A percentile compares a stretch with the other conserved stretches of the same genome.
phyloP scores from a whole-genome alignment of 2,797 vertebrate genomes.

The Hephaestus fuliginosus region DNA sequence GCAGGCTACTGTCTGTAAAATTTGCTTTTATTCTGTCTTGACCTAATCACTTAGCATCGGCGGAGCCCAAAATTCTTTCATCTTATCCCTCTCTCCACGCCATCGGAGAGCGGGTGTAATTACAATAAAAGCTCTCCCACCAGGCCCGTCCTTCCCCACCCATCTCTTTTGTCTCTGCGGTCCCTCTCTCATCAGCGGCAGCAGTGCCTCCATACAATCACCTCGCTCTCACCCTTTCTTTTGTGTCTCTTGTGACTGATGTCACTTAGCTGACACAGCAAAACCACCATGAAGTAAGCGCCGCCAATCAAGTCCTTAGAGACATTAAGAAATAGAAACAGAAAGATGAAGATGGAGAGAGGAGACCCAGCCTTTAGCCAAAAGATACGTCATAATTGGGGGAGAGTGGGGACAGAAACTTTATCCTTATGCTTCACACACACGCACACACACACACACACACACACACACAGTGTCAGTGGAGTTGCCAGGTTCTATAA shows the following conservation, averaged over 20 bases:
- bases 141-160: constrained; percentile 41
- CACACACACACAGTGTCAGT: constrained; percentile 8
- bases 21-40: constrained; percentile 55
- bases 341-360: constrained; percentile 55
- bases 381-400: constrained; percentile 67
- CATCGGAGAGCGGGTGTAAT: constrained; percentile 71
- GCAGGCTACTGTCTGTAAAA: constrained; percentile 25
- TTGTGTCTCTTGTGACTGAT: constrained; percentile 71
- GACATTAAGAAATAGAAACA: constrained; percentile 57
- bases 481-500: constrained; percentile 59
- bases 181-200: constrained; percentile 24
- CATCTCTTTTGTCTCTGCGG: constrained; percentile 51
- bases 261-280: constrained; percentile 85
- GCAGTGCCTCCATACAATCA: constrained; percentile 40
- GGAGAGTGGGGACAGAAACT: constrained; percentile 54
- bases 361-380: constrained; percentile 57
- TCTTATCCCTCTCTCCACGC: constrained; percentile 46
- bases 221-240: constrained; percentile 39
- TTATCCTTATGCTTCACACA: constrained; percentile 9
- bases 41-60: constrained; percentile 57
- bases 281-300: constrained; percentile 52
- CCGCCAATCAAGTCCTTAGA: constrained; percentile 64
- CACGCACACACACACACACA: constrained; percentile 25
- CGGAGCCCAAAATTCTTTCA: constrained; percentile 35
- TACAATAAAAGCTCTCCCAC: constrained; percentile 81